These are phyloP conservation scores for Geodia barretti DNA, from an alignment of 37 sponge, comb jelly and placozoan genomes.

Conservation along the genomic window DNA sequence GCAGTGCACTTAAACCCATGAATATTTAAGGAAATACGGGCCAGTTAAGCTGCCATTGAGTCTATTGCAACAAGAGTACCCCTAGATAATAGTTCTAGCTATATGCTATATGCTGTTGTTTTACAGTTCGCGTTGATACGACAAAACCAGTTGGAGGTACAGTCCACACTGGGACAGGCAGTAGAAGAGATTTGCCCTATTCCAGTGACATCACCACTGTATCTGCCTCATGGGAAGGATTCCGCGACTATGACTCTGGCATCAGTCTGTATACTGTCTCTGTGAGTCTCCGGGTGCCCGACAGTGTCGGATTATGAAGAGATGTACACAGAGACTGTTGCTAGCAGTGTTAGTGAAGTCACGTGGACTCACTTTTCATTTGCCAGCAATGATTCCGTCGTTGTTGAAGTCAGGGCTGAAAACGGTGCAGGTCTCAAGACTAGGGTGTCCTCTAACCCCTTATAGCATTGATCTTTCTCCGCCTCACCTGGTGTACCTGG, in stretches of 20 bases:
- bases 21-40: too few species aligned
- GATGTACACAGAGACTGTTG: slow-evolving; percentile 5
- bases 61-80: too few species aligned
- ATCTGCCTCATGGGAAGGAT: slow-evolving; percentile 58
- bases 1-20: too few species aligned
- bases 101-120: too few species aligned
- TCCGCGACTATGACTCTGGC: slow-evolving; percentile 72
- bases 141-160: slow-evolving; percentile 60
- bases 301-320: not conserved
- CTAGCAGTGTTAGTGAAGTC: not conserved
- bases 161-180: slow-evolving; percentile 47
- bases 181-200: slow-evolving; percentile 12
- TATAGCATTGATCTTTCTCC: slow-evolving; percentile 61
- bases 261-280: slow-evolving; percentile 58
- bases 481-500: slow-evolving; percentile 46
- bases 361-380: slow-evolving; percentile 49
- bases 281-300: slow-evolving; percentile 7
- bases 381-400: slow-evolving; percentile 42
- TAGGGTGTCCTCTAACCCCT: slow-evolving; percentile 29
- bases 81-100: too few species aligned
- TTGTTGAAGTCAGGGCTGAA: slow-evolving; percentile 34
- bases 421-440: slow-evolving; percentile 66
- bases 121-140: slow-evolving; percentile 69
- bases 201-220: slow-evolving; percentile 56
- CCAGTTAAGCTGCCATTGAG: too few species aligned